Base-by-base conservation (phyloP, 2,113 vertebrate species). In the Oxygymnocypris stewartii region DNA sequence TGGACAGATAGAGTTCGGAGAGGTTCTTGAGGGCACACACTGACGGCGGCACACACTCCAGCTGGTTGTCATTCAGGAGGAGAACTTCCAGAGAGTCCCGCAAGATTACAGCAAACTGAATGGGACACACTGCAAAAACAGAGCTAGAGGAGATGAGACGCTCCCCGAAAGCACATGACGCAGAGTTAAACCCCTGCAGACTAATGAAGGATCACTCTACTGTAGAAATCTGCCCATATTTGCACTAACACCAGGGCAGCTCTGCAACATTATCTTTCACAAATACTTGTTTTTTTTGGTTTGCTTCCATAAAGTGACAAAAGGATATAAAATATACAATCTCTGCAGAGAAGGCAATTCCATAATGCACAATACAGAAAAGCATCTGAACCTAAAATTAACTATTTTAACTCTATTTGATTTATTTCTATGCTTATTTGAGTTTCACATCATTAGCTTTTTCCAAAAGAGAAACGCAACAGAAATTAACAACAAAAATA, bases 1-100 rank as follows among this genome's bases (percentile, higher is more conserved):
- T 98, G 88, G 97, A 97, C 90, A 99, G 94, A 93, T 99, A 99
- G 88, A 99, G 97, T 89, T 99, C 98, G 1, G 94, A 96, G 85
- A 99, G 94, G 92, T 91, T 93, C 90, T 93, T 96, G 87, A 99
- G 95, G 82, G 91, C 91, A 90, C 96, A 98, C 84, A 99, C 93
- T 0, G 98, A 97, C 0, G 93, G 95, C 0, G 98, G 98, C 84
- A 99, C 94, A 0, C 92, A 89, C 4, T 99, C 98, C 88, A 99
- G 95, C 76, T 96, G 96, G 92, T 99, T 99, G 92, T 97, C 95
- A 0, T 97, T 99, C 92, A 99, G 91, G 88, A 91, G 94, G 35
- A 99, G 96, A 75, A 99, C 96, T 91, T 99, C 98, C 91, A 99
- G 87, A 3, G 96, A 96, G 82, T 98, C 97, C 0, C 95, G 94